Evolutionary conservation across 2,888 invertebrate genomes (phyloP).

Genomic region (Chouioia cunea): DNA sequence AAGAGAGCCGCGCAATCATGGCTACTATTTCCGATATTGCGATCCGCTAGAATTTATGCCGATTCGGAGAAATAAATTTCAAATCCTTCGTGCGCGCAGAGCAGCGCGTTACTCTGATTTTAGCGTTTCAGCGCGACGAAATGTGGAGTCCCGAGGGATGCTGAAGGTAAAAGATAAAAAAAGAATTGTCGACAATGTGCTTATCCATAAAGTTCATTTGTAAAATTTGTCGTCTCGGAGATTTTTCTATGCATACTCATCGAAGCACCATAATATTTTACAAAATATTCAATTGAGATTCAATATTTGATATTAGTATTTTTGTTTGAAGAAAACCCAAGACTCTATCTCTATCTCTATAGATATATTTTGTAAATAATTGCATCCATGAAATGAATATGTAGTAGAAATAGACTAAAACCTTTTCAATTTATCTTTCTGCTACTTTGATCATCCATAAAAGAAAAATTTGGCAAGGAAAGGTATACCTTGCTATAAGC

Average conservation of each 20-base stretch:
- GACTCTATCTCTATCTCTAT: too few species aligned
- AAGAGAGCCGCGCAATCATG: slow-evolving; percentile 34
- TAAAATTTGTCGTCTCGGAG: slow-evolving; percentile 14
- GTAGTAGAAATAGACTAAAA: too few species aligned
- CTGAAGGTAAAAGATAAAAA: slow-evolving; percentile 40
- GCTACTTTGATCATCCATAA: too few species aligned
- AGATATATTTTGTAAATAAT: too few species aligned
- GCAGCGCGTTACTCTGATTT: slow-evolving; percentile 29
- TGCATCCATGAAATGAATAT: too few species aligned
- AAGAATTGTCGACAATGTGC: slow-evolving; percentile 38
- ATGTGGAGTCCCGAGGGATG: slow-evolving; percentile 33
- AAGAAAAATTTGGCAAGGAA: too few species aligned
- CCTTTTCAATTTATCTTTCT: too few species aligned
- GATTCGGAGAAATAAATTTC: slow-evolving; percentile 44
- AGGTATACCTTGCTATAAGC: too few species aligned
- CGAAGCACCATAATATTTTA: too few species aligned
- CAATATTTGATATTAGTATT: too few species aligned
- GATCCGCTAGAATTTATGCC: slow-evolving; percentile 41
- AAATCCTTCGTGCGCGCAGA: slow-evolving; percentile 16
- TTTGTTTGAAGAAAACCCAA: too few species aligned
- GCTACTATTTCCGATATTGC: slow-evolving; percentile 42
- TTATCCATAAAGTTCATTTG: slow-evolving; percentile 38
- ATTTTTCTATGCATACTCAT: neutral
- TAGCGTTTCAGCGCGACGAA: slow-evolving; percentile 14
- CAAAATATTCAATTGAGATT: too few species aligned